Percentiles rank a stretch among this genome's conserved stretches.
These are phyloP conservation scores for Bufo bufo DNA, from an alignment of 2,113 vertebrate species.

Conservation along the genomic window DNA sequence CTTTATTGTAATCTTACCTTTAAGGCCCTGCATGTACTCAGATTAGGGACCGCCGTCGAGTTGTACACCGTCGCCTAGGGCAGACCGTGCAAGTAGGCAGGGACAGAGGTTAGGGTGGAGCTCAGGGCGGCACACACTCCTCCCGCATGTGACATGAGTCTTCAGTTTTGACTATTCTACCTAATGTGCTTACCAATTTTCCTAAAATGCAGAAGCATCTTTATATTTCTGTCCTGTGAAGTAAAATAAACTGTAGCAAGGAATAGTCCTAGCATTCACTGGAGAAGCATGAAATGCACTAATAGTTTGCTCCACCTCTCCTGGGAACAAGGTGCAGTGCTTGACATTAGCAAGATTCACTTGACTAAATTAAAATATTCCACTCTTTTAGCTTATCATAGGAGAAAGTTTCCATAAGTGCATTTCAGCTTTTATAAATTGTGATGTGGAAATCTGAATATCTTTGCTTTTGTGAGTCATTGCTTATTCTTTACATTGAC, in stretches of 20 bases:
- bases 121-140: too few species aligned
- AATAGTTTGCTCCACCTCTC: too few species aligned
- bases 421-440: background rate
- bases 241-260: background rate
- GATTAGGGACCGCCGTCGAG: too few species aligned
- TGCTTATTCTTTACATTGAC: constrained; percentile 43
- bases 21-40: too few species aligned
- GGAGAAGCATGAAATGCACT: background rate
- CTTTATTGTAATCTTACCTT: too few species aligned
- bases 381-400: background rate
- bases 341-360: background rate
- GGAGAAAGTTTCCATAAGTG: background rate
- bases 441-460: background rate
- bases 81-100: too few species aligned
- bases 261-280: background rate
- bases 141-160: background rate
- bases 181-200: background rate
- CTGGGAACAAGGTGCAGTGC: background rate
- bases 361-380: background rate
- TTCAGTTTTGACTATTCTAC: background rate
- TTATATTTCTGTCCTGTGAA: background rate
- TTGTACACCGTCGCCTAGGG: too few species aligned
- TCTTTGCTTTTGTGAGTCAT: constrained; percentile 21
- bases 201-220: background rate
- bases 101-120: too few species aligned